Conservation (phyloP, 2,888 invertebrate genomes). For the Lucinisca nassula region DNA sequence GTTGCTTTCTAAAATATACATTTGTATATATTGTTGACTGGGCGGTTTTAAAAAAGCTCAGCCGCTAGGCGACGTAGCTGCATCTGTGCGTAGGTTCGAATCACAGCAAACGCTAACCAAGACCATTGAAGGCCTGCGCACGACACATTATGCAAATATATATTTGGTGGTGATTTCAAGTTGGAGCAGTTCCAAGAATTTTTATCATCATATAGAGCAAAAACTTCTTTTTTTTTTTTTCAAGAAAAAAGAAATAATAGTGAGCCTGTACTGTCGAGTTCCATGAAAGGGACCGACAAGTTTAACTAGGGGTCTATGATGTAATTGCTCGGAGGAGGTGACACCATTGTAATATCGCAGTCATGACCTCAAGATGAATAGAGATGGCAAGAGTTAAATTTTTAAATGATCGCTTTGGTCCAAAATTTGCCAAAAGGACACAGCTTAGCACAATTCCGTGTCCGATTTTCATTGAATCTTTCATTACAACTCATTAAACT, state of each 20-base stretch:
- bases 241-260: too few relatives aligned
- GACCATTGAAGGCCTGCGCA: too few relatives aligned
- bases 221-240: background rate
- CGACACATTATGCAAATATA: too few relatives aligned
- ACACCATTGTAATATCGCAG: background rate
- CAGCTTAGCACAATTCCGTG: slow-evolving; percentile 19
- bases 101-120: too few relatives aligned
- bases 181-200: background rate
- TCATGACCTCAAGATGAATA: background rate
- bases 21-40: too few relatives aligned
- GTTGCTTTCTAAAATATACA: too few relatives aligned
- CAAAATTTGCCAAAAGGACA: slow-evolving; percentile 14
- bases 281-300: background rate
- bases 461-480: slow-evolving; percentile 13
- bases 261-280: too few relatives aligned
- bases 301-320: background rate
- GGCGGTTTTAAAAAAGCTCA: too few relatives aligned
- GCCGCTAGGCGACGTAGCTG: too few relatives aligned
- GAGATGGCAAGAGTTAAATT: slow-evolving; percentile 22
- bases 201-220: background rate
- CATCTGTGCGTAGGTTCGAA: too few relatives aligned
- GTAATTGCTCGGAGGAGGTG: background rate
- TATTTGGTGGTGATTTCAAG: too few relatives aligned
- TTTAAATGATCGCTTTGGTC: slow-evolving; percentile 29
- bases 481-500: slow-evolving; percentile 2